Evolutionary conservation across 2,888 invertebrate genomes (phyloP).

Genomic region (Nebria brevicollis): DNA sequence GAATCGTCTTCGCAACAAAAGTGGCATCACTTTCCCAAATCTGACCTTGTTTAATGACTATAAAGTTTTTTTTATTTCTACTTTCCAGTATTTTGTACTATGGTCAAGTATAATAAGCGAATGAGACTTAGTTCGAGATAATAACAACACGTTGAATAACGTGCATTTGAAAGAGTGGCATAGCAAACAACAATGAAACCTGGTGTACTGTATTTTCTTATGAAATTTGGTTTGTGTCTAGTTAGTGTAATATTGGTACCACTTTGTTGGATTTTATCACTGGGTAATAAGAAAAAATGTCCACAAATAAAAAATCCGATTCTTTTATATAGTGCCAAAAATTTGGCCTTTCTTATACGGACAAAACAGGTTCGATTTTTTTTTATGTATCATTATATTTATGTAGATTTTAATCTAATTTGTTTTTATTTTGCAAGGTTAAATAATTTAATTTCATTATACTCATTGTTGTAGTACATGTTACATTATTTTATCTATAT

Average conservation of each 20-base stretch:
- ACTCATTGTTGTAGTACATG: too few relatives aligned
- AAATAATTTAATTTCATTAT: too few relatives aligned
- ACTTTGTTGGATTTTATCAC: constrained; percentile 60
- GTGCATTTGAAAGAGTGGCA: background rate
- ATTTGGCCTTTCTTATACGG: constrained; percentile 77
- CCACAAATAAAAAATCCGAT: constrained; percentile 75
- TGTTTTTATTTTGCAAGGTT: too few relatives aligned
- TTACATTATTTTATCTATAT: too few relatives aligned
- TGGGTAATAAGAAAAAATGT: constrained; percentile 66
- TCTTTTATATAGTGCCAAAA: constrained; percentile 75
- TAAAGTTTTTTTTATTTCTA: background rate
- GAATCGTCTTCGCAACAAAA: background rate
- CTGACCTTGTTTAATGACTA: background rate
- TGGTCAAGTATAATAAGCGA: background rate
- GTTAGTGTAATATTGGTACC: constrained; percentile 19
- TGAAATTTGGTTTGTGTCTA: constrained; percentile 24
- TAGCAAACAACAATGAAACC: background rate
- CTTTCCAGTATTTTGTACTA: background rate
- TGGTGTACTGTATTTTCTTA: constrained; percentile 27
- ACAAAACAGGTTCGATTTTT: constrained; percentile 72
- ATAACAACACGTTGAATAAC: background rate
- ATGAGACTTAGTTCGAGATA: background rate
- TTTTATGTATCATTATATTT: background rate
- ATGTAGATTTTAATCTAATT: background rate
- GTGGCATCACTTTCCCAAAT: background rate